Evolutionary conservation across 1,140 invertebrate genomes (phyloP), one percentile per base, ranked within the genome.

Genomic region (Riptortus pedestris): DNA sequence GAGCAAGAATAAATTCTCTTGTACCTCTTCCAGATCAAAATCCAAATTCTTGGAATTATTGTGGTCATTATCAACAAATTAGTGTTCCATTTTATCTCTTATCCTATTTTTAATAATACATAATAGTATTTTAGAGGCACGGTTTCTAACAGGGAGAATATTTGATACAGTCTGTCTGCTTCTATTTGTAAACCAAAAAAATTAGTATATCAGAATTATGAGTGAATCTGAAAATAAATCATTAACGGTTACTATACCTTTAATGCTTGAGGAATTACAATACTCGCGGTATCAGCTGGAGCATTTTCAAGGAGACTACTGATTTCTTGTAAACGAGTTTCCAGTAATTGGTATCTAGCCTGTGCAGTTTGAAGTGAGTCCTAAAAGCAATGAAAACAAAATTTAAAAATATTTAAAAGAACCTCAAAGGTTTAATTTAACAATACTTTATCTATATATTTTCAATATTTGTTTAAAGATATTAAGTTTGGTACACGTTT

Each of bases 261-360:
- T n/a, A 58, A 28, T 58, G 29, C 55, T 29, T 58, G 55, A 28
- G 55, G 24, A 11, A 63, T 47, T 9, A 52, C 11, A 27, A 38
- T 27, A 24, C 22, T 18, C 5, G 14, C 26, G 14, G 65, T 48
- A 26, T 67, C 65, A 12, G 33, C 43, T 22, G 66, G 59, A 60
- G 28, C 16, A 0, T 74, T 76, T 9, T 77, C 73, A 3, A 81
- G 68, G 24, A 78, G 75, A 29, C 76, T 74, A 22, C 70, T 72
- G 33, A 81, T 75, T 65, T 80, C 78, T 2, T 76, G 73, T 5
- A 84, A 69, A 68, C 84, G 80, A 38, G 77, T 79, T 64, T 84
- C 81, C 16, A 86, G 70, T 16, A 85, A 67, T 57, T 79, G 77
- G 65, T 84, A 76, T 70, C 81, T 79, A 63, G 84, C 84, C 38